These are phyloP conservation scores for Oligia latruncula DNA, from an alignment of 2,888 invertebrate genomes.

Conservation along the genomic window DNA sequence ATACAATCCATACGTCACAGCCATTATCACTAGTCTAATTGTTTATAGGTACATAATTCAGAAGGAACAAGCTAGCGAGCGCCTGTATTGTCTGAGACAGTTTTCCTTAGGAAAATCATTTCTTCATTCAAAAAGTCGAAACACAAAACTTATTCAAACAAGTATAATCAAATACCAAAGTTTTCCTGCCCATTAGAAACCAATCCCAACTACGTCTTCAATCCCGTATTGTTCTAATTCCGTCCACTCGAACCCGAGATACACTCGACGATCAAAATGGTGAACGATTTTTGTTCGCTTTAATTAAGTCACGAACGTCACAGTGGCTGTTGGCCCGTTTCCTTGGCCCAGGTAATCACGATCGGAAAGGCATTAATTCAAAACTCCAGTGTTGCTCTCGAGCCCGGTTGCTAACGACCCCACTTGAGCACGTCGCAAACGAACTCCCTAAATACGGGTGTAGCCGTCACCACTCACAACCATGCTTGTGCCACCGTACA, in stretches of 20 bases:
- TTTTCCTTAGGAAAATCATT: slow-evolving; percentile 3
- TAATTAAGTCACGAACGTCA: slow-evolving; percentile 83
- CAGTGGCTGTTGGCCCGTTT: slow-evolving; percentile 74
- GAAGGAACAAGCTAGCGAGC: neutral
- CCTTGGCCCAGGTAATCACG: slow-evolving; percentile 81
- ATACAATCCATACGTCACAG: no score
- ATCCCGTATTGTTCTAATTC: slow-evolving; percentile 63
- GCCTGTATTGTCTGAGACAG: no score
- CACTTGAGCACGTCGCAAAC: slow-evolving; percentile 81
- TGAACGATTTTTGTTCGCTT: slow-evolving; percentile 76
- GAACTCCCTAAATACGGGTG: slow-evolving; percentile 68
- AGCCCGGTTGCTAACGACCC: slow-evolving; percentile 75
- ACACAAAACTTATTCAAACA: slow-evolving; percentile 26
- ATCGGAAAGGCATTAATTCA: slow-evolving; percentile 83
- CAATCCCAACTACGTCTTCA: slow-evolving; percentile 36
- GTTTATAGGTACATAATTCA: neutral
- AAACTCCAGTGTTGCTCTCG: slow-evolving; percentile 77
- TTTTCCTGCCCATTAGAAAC: slow-evolving; percentile 37
- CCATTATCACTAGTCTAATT: neutral
- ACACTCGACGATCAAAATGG: slow-evolving; percentile 74
- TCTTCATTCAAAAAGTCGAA: slow-evolving; percentile 4
- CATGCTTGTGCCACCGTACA: slow-evolving; percentile 6
- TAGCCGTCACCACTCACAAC: slow-evolving; percentile 34
- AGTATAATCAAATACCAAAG: slow-evolving; percentile 42
- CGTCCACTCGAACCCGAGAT: slow-evolving; percentile 62